A percentile compares a stretch with the other conserved stretches of the same genome.
Conservation (phyloP, 2,797 vertebrate species). For the Chrosomus eos region DNA sequence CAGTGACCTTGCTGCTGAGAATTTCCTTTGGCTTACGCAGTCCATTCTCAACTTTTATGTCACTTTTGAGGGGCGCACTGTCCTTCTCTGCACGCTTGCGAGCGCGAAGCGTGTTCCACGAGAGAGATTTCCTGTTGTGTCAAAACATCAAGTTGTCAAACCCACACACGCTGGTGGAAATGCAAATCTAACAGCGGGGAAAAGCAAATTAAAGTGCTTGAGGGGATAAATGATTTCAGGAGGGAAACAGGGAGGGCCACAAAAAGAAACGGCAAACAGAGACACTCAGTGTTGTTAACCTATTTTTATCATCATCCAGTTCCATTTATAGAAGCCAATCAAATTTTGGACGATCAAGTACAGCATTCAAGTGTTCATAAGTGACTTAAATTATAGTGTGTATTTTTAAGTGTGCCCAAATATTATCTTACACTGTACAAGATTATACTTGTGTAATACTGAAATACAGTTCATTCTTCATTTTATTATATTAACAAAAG, state of each 20-base stretch:
- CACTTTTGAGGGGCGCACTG: constrained; percentile 82
- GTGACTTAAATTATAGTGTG: neutral
- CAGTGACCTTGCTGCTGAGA: constrained; percentile 89
- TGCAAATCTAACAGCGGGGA: constrained; percentile 48
- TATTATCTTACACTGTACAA: neutral
- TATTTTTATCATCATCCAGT: constrained; percentile 9
- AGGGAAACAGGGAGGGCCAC: neutral
- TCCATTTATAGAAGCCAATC: neutral
- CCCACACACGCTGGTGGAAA: constrained; percentile 35
- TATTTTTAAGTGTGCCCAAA: neutral
- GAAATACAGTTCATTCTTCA: neutral
- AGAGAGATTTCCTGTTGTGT: constrained; percentile 99
- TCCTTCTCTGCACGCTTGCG: constrained; percentile 95
- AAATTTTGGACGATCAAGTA: neutral
- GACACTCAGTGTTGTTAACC: neutral
- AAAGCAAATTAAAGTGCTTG: neutral
- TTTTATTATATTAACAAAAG: neutral
- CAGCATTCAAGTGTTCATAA: neutral
- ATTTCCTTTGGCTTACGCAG: constrained; percentile 89
- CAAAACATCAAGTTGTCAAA: constrained; percentile 90
- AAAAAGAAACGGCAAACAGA: neutral
- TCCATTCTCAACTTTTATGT: constrained; percentile 81
- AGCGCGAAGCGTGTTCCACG: constrained; percentile 98
- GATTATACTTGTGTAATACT: neutral
- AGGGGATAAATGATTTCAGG: neutral